A percentile compares a stretch with the other conserved stretches of the same genome.
Evolutionary conservation across 1,140 invertebrate species (phyloP).

Genomic region (Himalopsyche phryganea): DNA sequence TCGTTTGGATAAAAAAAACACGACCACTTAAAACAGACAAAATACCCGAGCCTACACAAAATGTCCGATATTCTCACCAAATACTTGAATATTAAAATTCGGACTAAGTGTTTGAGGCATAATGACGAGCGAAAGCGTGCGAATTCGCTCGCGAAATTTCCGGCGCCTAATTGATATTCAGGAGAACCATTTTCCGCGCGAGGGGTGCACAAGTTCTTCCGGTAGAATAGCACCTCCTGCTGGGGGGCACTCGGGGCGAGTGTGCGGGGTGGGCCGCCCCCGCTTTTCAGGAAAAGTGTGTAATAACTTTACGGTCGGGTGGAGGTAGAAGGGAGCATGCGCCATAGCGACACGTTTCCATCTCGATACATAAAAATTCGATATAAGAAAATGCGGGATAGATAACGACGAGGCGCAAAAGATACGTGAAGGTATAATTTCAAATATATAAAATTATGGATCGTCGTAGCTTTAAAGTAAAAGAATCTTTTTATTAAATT

Average conservation of each 20-base stretch:
- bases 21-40: background rate
- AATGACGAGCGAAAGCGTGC: background rate
- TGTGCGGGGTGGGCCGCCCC: conserved; percentile 1
- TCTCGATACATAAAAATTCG: background rate
- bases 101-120: conserved; percentile 1
- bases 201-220: conserved; percentile 5
- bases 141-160: conserved; percentile 23
- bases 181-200: conserved; percentile 28
- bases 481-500: no score
- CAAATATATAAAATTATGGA: no score
- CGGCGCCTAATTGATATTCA: conserved; percentile 33
- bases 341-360: background rate
- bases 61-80: background rate
- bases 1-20: background rate
- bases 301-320: conserved; percentile 31
- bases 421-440: no score
- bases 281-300: conserved; percentile 30
- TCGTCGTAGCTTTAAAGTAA: no score
- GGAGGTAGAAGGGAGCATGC: background rate
- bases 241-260: background rate
- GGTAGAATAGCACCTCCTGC: background rate
- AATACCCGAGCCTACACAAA: background rate
- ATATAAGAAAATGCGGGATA: background rate
- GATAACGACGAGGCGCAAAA: no score
- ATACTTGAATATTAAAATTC: background rate